Base-by-base conservation (phyloP, 2,888 invertebrate species). In the Alitta virens region DNA sequence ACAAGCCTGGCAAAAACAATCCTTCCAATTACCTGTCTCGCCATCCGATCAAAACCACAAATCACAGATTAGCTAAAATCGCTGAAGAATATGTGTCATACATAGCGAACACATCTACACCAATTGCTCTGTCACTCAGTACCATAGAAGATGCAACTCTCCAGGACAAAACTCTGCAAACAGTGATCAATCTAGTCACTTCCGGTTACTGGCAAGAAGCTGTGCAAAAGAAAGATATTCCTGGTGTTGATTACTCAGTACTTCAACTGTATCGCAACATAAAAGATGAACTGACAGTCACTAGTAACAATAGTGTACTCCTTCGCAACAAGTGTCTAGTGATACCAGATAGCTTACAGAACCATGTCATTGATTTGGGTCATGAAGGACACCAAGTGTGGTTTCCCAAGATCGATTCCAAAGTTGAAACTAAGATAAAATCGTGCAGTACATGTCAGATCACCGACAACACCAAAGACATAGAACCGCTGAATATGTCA, bases 331-430 rank as follows among this genome's bases (percentile, higher is more conserved):
- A 40, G 12, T 14, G 42, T 14, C 16, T 40, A 16, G 42, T 40
- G 12, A 23, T 66, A 38, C 65, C 67, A 18, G 27, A 14, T 43
- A 33, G 38, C 14, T 49, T 68, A 16, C 64, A 66, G 24, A 46
- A 60, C 1, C 27, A 60, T 46, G 65, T 58, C n/a, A 56, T 72
- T 9, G 38, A 62, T n/a, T 42, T 71, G 3, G 68, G 68, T 0
- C 74, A 74, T 52, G 43, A 52, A 25, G 65, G 71, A 1, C 69
- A 74, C 50, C 66, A 68, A 56, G 64, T 68, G 1, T 69, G 64
- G 68, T 70, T 68, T 40, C 63, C 60, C 18, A 54, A 65, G 9
- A 69, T 70, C 14, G 63, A 68, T 27, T 27, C 12, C 18, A 25
- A 27, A 16, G 64, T 57, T 12, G 63, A 64, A 50, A 21, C 50